A percentile compares a stretch with the other conserved stretches of the same genome.
phyloP scores from a whole-genome alignment of 2,888 invertebrate genomes.

The Lacanobia wlatinum region DNA sequence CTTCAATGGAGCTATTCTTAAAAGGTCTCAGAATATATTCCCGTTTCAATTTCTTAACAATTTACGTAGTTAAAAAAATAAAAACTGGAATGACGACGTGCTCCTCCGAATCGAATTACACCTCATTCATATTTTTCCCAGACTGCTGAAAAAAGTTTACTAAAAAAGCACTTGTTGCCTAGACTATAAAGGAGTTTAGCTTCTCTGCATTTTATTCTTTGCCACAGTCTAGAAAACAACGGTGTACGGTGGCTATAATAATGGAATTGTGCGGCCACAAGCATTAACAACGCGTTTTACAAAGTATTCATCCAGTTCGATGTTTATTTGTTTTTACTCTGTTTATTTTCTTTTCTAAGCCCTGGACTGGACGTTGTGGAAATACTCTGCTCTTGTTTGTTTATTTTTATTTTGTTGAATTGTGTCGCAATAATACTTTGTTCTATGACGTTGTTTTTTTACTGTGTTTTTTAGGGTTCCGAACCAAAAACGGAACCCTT shows the following conservation, averaged over 20 bases:
- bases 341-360: slow-evolving; percentile 32
- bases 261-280: slow-evolving; percentile 35
- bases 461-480: too few relatives aligned
- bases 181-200: not conserved
- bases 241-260: not conserved
- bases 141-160: too few relatives aligned
- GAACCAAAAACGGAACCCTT: too few relatives aligned
- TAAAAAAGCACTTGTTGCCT: too few relatives aligned
- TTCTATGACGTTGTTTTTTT: not conserved
- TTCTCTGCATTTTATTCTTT: slow-evolving; percentile 14
- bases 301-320: slow-evolving; percentile 43
- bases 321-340: slow-evolving; percentile 48
- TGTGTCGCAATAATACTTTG: slow-evolving; percentile 1
- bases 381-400: slow-evolving; percentile 17
- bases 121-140: too few relatives aligned
- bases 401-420: slow-evolving; percentile 10
- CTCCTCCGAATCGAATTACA: too few relatives aligned
- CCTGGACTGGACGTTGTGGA: slow-evolving; percentile 10
- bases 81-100: too few relatives aligned
- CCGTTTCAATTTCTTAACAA: too few relatives aligned
- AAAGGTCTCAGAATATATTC: too few relatives aligned
- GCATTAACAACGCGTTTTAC: slow-evolving; percentile 12
- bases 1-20: too few relatives aligned
- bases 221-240: slow-evolving; percentile 8
- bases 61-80: too few relatives aligned